These are phyloP conservation scores for Pseudolaguvia tuberculata DNA, from an alignment of 2,113 vertebrate species.

Conservation along the genomic window DNA sequence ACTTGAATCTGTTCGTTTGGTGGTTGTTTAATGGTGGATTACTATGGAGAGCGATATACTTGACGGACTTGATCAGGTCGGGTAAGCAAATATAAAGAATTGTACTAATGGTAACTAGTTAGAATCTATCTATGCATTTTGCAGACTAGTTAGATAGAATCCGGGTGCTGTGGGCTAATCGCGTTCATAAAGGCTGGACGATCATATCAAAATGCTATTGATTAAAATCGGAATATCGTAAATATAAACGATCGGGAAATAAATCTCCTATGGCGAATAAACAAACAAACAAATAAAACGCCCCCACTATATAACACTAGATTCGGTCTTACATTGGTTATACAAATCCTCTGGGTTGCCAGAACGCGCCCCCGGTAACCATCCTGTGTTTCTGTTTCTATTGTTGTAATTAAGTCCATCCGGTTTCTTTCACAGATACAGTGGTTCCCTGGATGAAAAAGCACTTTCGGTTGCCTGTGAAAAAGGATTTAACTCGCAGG, in stretches of 20 bases:
- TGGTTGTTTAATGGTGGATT: neutral
- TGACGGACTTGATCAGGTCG: constrained; percentile 43
- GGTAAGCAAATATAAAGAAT: constrained; percentile 29
- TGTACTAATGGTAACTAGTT: neutral
- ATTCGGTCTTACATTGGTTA: neutral
- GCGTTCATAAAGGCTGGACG: no score
- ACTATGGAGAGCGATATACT: constrained; percentile 47
- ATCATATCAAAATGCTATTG: neutral
- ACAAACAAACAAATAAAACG: neutral
- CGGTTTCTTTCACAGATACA: constrained; percentile 71
- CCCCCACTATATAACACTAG: no score
- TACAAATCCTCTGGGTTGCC: neutral
- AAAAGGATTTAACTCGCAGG: constrained; percentile 75
- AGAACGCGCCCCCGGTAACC: neutral
- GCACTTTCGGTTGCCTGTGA: constrained; percentile 74
- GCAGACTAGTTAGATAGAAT: neutral
- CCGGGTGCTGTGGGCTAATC: neutral
- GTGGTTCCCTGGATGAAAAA: constrained; percentile 78
- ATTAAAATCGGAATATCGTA: neutral
- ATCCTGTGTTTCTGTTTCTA: neutral
- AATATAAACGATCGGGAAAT: neutral
- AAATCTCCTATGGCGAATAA: neutral
- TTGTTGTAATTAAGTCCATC: neutral
- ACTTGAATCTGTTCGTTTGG: neutral
- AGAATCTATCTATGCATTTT: no score